Conservation (phyloP, 2,888 invertebrate genomes). For the Rotaria socialis region DNA sequence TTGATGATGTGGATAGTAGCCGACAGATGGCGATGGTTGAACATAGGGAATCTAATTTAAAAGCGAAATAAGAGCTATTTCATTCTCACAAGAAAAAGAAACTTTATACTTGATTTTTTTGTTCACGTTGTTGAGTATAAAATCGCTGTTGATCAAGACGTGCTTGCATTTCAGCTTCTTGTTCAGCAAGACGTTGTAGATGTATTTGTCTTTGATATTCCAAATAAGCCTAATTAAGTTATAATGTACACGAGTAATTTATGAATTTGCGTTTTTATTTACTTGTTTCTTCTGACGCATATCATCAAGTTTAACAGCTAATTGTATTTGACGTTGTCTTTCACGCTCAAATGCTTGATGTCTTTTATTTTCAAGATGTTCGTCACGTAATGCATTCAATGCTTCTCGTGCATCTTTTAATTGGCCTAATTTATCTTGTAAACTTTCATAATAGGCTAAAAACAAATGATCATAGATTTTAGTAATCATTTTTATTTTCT, state of each 20-base stretch:
- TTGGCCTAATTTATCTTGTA: slow-evolving; percentile 75
- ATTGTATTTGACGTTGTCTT: slow-evolving; percentile 81
- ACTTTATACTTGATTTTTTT: not conserved
- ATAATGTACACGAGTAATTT: no score
- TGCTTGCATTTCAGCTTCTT: slow-evolving; percentile 28
- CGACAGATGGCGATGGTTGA: not conserved
- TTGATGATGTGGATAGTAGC: not conserved
- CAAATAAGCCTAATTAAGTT: not conserved
- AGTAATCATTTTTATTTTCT: no score
- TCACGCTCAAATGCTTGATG: slow-evolving; percentile 88
- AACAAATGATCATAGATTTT: not conserved
- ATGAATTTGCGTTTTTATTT: not conserved
- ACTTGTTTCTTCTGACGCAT: slow-evolving; percentile 88
- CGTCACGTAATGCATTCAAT: slow-evolving; percentile 84
- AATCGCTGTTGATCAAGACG: slow-evolving; percentile 27
- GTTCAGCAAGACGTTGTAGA: slow-evolving; percentile 21
- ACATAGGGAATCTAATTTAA: not conserved
- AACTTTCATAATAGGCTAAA: slow-evolving; percentile 63
- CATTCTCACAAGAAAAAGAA: no score
- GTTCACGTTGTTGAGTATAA: slow-evolving; percentile 17
- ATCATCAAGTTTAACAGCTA: slow-evolving; percentile 90
- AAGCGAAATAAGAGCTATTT: not conserved
- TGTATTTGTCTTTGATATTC: slow-evolving; percentile 21
- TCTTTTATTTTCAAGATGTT: slow-evolving; percentile 79
- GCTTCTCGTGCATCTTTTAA: slow-evolving; percentile 92